Base-by-base conservation (phyloP, 2,113 vertebrate species). In the Gorsachius goisagi region DNA sequence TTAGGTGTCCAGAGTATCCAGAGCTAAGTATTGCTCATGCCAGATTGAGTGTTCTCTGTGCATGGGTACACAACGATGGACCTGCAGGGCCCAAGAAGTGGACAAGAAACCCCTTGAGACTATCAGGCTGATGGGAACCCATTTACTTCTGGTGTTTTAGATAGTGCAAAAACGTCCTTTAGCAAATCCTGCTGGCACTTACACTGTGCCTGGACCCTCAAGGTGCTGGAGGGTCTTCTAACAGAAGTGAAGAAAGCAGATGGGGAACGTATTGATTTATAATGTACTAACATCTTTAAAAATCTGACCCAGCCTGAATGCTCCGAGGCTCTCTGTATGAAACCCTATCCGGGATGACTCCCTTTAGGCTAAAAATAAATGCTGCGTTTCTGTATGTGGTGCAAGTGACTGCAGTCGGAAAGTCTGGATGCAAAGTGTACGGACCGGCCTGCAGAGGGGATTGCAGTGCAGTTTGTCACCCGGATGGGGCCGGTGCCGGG, bases 281-380 rank as follows among this genome's bases (percentile, higher is more conserved):
- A 94, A 84, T 12, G 33, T 91, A 78, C 20, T 93, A 85, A 84
- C 21, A n/a, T 37, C 63, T 62, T 86, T 47, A 74, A 45, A 92
- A 85, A 82, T 82, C 37, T 85, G 56, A 92, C 80, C 59, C 47
- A 75, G 47, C 24, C 75, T 69, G 69, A 93, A 77, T 63, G 62
- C 32, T 89, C 67, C 5, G 11, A 90, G 58, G 27, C 45, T 85
- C 50, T 69, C 71, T 49, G n/a, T 59, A 72, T 68, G 80, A 97
- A 97, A 95, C 41, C 49, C 24, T 89, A 75, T 20, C 37, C 74
- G 5, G 27, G 27, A 50, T 96, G 75, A 90, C 58, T 85, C 79
- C 71, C 60, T 91, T 66, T 44, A 24, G 35, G 82, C 88, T 94
- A 97, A 95, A 96, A 97, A 95, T 90, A 95, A 91, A 73, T 64